Base-by-base conservation (phyloP, 2,888 invertebrate species). In the Cryptus viduatorius region DNA sequence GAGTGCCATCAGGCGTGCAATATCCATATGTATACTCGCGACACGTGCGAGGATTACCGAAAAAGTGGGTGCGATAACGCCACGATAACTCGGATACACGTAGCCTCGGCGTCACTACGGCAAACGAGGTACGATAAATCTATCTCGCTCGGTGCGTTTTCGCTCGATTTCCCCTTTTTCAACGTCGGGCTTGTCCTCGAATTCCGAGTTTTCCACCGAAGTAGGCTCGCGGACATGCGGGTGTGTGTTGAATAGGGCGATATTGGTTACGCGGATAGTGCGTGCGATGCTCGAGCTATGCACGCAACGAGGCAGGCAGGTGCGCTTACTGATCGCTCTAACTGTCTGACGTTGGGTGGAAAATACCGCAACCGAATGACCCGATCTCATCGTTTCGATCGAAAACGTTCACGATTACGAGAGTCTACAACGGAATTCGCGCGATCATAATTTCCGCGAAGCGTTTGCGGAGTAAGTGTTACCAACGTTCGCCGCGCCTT, bases 81-180 rank as follows among this genome's bases (percentile, higher is more conserved):
- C 69, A 61, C 78, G 81, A 77, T 78, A 80, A 81, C 78, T 81
- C 78, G 80, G 65, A 53, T 73, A 69, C 78, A 61, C 48, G 77
- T 56, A 68, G 77, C 76, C 29, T 31, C 44, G 44, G 68, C 84
- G 73, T 81, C 77, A 78, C 68, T 72, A 37, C 24, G 77, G 73
- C 78, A 84, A 84, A 78, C 84, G 81, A 84, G 77, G 46, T 78
- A 75, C 81, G 69, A 84, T 84, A 84, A 84, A 84, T 84, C 84
- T 84, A 75, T 84, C 82, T 68, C 78, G 78, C 61, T 73, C 37
- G 29, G 73, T 44, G 69, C 44, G 56, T 69, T 69, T 46, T 76
- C 75, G 79, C 77, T 73, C 68, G 68, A 69, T 84, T 84, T 79
- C 19, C 56, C 64, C 50, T 77, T 78, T 84, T 65, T 77, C 37